Percentiles rank a stretch among this genome's conserved stretches.
phyloP scores from a whole-genome alignment of 2,113 vertebrate species.

The Rhabdomys dilectus region DNA sequence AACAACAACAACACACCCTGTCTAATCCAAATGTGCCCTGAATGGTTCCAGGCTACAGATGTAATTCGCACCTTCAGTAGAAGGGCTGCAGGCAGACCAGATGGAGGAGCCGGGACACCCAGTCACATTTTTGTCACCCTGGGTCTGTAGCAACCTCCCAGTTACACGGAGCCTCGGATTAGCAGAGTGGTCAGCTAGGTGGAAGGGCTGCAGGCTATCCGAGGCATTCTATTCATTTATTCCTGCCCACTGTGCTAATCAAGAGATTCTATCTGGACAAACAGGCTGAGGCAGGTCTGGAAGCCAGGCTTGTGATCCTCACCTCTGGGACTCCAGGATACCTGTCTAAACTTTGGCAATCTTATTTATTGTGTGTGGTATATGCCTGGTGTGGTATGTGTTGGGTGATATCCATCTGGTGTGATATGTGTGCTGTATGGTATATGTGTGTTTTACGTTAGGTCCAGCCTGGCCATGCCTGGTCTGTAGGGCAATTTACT shows the following conservation, averaged over 20 bases:
- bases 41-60: background rate
- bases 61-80: background rate
- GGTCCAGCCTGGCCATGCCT: background rate
- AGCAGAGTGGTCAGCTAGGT: background rate
- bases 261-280: background rate
- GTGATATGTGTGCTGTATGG: background rate
- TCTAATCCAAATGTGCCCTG: background rate
- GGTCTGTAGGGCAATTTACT: background rate
- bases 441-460: constrained; percentile 4
- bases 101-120: background rate
- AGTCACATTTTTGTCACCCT: fast-evolving
- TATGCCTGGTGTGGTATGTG: background rate
- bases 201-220: background rate
- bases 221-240: constrained; percentile 13
- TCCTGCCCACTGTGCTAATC: background rate
- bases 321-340: background rate
- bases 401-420: background rate
- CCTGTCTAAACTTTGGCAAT: background rate
- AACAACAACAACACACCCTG: background rate
- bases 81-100: background rate
- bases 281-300: background rate
- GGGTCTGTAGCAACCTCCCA: background rate
- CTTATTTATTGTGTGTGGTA: background rate
- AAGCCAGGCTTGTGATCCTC: background rate
- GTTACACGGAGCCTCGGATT: background rate